Base-by-base conservation (phyloP, 2,888 invertebrate genomes). In the Eristalis arbustorum region DNA sequence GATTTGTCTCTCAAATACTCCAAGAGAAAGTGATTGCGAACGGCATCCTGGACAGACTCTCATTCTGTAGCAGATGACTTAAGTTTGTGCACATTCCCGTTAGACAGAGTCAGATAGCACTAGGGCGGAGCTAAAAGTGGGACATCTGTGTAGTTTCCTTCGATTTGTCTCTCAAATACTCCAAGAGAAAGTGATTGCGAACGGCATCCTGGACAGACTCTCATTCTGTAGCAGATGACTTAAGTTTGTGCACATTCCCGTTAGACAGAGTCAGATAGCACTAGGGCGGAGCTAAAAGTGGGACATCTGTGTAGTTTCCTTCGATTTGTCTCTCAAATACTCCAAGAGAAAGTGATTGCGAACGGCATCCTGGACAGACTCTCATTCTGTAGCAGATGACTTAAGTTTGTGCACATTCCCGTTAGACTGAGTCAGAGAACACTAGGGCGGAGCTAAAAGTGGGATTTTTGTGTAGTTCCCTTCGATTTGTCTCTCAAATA, bases 361-460 rank as follows among this genome's bases (percentile, higher is more conserved):
- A 74, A 74, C 74, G 73, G 73, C 73, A 73, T 73, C 64, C 73
- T 73, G 73, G 73, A 57, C 64, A 73, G 37, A 73, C 57, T 5
- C 64, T 23, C 34, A 74, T 74, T 74, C 57, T 74, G 57, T 56
- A 57, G 57, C 74, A 74, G 64, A 74, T 64, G 73, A 74, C 57
- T 74, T 64, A 18, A 11, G 74, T 74, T 74, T 57, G 74, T 64
- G 64, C 57, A 64, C 74, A 74, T 14, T 31, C 1, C 31, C 6
- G 28, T 31, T 31, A 4, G 13, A 57, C 3, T n/a, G 40, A 6
- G 37, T 71, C 61, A 25, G 59, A 11, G 0, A 18, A 10, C 13
- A 4, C 2, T 22, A 42, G 31, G 31, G 1, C n/a, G 56, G 49
- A 68, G 56, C 18, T 56, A 18, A 68, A 68, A 68, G 68, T 68